Conservation (phyloP, 2,113 vertebrate species). For the Heterocephalus glaber region DNA sequence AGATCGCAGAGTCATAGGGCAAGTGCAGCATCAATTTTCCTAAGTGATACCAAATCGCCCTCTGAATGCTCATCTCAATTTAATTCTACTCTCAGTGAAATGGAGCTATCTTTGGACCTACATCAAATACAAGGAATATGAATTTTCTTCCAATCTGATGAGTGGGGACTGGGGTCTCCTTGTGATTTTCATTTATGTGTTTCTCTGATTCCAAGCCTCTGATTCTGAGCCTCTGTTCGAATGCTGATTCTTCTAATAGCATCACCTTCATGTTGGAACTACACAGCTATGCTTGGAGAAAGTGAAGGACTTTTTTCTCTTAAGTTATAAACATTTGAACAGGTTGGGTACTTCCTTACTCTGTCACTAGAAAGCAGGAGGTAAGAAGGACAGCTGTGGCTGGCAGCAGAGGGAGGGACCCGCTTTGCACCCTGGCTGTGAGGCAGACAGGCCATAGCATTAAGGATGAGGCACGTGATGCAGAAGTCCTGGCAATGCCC, state of each 20-base stretch:
- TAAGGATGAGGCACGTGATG: background rate
- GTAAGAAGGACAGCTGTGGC: background rate
- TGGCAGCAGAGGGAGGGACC: background rate
- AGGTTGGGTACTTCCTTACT: background rate
- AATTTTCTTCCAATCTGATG: background rate
- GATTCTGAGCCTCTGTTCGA: background rate
- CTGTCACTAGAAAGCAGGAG: background rate
- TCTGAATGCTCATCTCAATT: background rate
- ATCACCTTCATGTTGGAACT: background rate
- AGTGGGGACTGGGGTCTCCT: background rate
- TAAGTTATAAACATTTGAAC: background rate
- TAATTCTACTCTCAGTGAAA: background rate
- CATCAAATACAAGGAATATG: background rate
- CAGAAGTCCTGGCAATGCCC: background rate
- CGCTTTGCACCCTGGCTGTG: background rate
- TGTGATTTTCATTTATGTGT: background rate
- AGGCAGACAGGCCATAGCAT: background rate
- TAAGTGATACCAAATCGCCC: background rate
- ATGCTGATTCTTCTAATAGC: background rate
- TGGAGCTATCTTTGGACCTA: background rate
- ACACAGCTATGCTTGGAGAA: background rate
- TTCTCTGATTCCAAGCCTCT: background rate
- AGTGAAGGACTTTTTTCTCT: background rate
- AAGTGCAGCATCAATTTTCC: background rate
- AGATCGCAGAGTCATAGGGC: background rate